Evolutionary conservation across 1,140 invertebrate genomes (phyloP).

Genomic region (Ganaspis sp.): DNA sequence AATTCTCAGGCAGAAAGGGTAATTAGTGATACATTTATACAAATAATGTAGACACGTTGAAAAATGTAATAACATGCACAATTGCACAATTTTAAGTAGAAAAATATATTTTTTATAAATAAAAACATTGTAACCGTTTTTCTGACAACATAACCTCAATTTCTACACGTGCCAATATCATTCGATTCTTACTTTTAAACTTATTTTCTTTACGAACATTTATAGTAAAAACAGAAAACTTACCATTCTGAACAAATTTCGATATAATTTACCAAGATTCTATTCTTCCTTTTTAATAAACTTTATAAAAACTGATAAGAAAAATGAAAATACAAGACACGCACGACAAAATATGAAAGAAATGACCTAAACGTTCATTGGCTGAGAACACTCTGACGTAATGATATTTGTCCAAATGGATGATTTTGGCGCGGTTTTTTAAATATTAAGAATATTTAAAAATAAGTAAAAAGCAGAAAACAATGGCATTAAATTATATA

Average conservation of each 20-base stretch:
- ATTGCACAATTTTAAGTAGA: too few species aligned
- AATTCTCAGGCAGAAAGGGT: too few species aligned
- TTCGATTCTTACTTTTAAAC: neutral
- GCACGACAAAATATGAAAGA: neutral
- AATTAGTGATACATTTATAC: too few species aligned
- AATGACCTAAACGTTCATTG: neutral
- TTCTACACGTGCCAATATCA: neutral
- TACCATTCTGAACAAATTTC: constrained; percentile 35
- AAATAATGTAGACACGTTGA: too few species aligned
- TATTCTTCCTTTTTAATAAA: neutral
- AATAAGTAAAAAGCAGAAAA: neutral
- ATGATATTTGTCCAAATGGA: neutral
- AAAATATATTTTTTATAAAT: too few species aligned
- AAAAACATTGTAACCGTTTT: neutral
- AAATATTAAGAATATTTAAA: neutral
- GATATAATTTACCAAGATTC: neutral
- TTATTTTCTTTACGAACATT: neutral
- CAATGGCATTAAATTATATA: too few species aligned
- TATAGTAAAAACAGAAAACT: neutral
- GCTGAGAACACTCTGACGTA: neutral
- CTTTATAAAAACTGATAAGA: neutral
- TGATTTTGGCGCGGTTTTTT: neutral
- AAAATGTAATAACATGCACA: too few species aligned
- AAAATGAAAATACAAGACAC: neutral
- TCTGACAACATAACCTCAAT: constrained; percentile 36